Conservation (phyloP, 2,113 vertebrate genomes). For the Cebus imitator region DNA sequence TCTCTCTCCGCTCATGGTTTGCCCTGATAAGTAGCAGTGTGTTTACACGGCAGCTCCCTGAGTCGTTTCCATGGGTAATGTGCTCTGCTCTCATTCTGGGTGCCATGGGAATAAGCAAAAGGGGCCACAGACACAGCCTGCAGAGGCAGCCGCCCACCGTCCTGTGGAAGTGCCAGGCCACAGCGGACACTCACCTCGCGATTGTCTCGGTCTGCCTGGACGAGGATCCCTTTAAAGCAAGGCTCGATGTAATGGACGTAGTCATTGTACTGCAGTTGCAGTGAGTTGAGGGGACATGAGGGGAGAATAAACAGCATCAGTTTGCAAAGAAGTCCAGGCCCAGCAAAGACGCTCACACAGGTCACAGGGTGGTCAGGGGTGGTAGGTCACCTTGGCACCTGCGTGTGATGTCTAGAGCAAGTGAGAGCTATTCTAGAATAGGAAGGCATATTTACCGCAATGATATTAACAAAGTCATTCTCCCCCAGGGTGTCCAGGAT, state of each 20-base stretch:
- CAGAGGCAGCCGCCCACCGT: rapidly evolving
- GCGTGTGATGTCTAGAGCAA: neutral
- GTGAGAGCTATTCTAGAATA: neutral
- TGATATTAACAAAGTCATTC: constrained; percentile 97
- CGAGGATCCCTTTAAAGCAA: constrained; percentile 95
- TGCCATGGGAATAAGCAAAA: neutral
- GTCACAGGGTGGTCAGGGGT: neutral
- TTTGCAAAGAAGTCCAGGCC: neutral
- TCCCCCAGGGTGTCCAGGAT: constrained; percentile 96
- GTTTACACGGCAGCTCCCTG: neutral
- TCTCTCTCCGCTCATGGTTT: neutral
- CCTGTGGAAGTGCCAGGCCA: rapidly evolving
- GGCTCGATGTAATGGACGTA: constrained; percentile 95
- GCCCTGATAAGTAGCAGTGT: neutral
- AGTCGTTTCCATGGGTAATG: neutral
- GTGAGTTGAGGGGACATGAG: neutral
- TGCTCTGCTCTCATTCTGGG: neutral
- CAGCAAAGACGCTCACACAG: neutral
- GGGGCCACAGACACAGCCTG: neutral
- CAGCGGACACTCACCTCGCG: constrained; percentile 89
- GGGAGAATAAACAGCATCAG: neutral
- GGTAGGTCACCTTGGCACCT: neutral
- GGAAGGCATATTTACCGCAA: constrained; percentile 86
- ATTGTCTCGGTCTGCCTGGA: constrained; percentile 97
- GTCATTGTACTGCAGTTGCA: constrained; percentile 91